These are phyloP conservation scores for Patella pellucida DNA, from an alignment of 2,888 invertebrate genomes.

Conservation along the genomic window DNA sequence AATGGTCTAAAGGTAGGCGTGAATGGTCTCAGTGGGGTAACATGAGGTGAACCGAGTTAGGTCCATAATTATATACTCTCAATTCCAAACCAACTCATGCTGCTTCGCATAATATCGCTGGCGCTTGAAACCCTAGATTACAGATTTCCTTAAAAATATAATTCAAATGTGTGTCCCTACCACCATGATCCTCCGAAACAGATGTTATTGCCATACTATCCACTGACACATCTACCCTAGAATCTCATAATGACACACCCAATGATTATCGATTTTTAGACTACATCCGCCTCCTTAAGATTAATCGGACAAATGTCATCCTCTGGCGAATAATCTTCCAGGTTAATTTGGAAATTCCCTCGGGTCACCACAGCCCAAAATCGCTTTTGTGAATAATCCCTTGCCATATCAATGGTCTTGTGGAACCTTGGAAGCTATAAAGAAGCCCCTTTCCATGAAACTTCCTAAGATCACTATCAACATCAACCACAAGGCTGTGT, in stretches of 20 bases:
- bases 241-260: not conserved
- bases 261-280: not conserved
- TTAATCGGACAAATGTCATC: not conserved
- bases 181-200: not conserved
- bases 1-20: not conserved
- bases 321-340: not conserved
- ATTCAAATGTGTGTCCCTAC: not conserved
- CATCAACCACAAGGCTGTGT: not conserved
- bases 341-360: no score
- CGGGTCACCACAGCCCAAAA: no score
- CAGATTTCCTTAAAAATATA: not conserved
- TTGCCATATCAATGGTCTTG: no score
- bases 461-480: no score
- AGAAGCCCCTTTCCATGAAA: no score
- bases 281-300: not conserved
- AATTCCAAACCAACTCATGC: not conserved
- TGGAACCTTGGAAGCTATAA: no score
- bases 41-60: not conserved
- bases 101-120: not conserved
- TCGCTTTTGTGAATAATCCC: no score
- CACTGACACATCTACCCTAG: not conserved
- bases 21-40: not conserved
- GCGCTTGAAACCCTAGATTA: conserved; percentile 6
- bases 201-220: not conserved
- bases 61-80: not conserved